Percentiles rank a stretch among this genome's conserved stretches.
These are phyloP conservation scores for human (Homo sapiens) DNA, from an alignment of 2,113 vertebrate species.

Conservation along the genomic window DNA sequence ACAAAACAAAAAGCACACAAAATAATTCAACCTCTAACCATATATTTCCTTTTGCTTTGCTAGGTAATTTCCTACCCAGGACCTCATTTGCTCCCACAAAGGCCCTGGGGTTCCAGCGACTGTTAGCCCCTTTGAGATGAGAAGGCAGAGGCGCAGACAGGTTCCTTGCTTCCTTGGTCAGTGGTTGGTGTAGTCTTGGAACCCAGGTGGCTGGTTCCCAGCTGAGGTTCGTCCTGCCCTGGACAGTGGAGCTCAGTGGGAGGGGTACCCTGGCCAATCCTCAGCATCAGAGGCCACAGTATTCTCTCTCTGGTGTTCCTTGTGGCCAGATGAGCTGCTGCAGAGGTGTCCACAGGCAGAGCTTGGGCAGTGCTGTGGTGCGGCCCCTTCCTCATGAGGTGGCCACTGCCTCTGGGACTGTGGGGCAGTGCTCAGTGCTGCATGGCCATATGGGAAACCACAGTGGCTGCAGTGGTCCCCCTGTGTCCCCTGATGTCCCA, in stretches of 20 bases:
- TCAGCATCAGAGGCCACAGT: background rate
- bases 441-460: fast-evolving
- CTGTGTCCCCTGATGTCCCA: background rate
- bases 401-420: background rate
- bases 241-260: background rate
- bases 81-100: background rate
- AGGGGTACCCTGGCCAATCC: background rate
- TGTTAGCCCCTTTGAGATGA: background rate
- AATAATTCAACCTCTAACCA: background rate
- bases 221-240: background rate
- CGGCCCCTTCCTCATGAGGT: background rate
- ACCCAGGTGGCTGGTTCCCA: background rate
- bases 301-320: too few species aligned
- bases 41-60: background rate
- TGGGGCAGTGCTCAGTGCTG: background rate
- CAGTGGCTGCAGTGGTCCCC: fast-evolving
- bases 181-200: background rate
- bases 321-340: background rate
- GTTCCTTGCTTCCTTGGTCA: background rate
- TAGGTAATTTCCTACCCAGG: background rate
- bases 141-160: background rate
- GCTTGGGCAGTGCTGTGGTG: background rate
- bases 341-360: background rate
- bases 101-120: background rate
- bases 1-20: too few species aligned